Conservation (phyloP, 2,113 vertebrate genomes). For the Cinclus cinclus region DNA sequence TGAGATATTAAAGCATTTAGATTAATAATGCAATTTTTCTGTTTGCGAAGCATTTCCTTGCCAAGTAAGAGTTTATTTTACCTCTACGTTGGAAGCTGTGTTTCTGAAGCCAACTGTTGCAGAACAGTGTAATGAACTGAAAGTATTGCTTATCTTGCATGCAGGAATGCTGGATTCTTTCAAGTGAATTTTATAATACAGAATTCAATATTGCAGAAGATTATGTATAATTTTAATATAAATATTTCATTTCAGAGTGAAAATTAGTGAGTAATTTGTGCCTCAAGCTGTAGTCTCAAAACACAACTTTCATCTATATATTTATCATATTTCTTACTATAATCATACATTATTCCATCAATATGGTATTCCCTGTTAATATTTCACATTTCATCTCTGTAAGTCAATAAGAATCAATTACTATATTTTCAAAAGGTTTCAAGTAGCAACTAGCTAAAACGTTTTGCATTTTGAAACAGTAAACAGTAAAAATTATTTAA, state of each 20-base stretch:
- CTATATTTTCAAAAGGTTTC: not conserved
- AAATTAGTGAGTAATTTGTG: not conserved
- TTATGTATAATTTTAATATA: not conserved
- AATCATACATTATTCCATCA: not conserved
- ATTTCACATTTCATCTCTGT: not conserved
- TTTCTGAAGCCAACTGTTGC: not conserved
- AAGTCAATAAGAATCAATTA: not conserved
- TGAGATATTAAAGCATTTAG: constrained; percentile 47
- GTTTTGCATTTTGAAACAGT: constrained; percentile 1
- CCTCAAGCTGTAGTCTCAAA: not conserved
- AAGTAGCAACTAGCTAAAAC: not conserved
- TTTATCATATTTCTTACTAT: not conserved
- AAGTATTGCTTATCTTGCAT: not conserved
- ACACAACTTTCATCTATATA: not conserved
- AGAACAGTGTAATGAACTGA: not conserved
- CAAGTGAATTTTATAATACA: not conserved
- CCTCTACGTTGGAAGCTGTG: not conserved
- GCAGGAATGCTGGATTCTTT: not conserved
- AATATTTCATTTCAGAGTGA: not conserved
- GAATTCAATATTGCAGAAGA: not conserved
- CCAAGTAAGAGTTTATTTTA: not conserved
- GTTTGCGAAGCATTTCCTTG: not conserved
- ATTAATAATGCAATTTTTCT: not conserved
- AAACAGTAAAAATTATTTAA: not conserved
- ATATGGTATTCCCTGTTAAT: not conserved